phyloP scores from a whole-genome alignment of 1,140 invertebrate genomes.

The Papilio xuthus region DNA sequence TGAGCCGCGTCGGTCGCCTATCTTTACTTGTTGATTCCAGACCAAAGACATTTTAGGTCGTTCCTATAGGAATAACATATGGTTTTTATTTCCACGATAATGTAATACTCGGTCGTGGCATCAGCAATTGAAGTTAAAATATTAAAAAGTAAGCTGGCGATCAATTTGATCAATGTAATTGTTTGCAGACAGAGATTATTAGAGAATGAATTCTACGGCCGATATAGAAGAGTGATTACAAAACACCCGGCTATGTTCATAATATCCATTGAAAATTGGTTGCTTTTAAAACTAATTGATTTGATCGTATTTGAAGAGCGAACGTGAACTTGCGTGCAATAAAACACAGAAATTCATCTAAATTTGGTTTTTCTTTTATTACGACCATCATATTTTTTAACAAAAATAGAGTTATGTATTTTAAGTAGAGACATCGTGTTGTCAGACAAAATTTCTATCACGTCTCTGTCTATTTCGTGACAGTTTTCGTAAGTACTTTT shows the following conservation, averaged over 20 bases:
- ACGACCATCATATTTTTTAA: not conserved
- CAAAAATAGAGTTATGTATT: not conserved
- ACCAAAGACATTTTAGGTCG: constrained; percentile 40
- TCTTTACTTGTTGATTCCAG: constrained; percentile 71
- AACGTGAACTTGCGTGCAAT: not conserved
- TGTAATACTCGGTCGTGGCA: not conserved
- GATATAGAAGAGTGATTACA: constrained; percentile 33
- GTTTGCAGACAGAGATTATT: constrained; percentile 30
- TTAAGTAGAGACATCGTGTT: constrained; percentile 2
- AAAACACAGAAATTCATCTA: not conserved
- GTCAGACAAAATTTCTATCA: constrained; percentile 7
- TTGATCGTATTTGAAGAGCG: not conserved
- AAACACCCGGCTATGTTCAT: constrained; percentile 12
- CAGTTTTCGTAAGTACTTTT: constrained; percentile 14
- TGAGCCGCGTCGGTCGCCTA: constrained; percentile 38
- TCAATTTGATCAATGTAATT: constrained; percentile 13
- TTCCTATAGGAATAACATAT: not conserved
- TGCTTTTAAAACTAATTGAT: constrained; percentile 9
- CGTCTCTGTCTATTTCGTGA: constrained; percentile 15
- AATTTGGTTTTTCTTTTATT: not conserved
- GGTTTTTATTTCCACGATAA: not conserved
- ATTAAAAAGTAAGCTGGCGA: not conserved
- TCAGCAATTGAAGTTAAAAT: constrained; percentile 12
- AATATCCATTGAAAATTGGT: constrained; percentile 20
- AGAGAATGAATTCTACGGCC: constrained; percentile 19